Evolutionary conservation across 2,797 vertebrate species (phyloP).

Genomic region (Brachyrhaphis roseni): DNA sequence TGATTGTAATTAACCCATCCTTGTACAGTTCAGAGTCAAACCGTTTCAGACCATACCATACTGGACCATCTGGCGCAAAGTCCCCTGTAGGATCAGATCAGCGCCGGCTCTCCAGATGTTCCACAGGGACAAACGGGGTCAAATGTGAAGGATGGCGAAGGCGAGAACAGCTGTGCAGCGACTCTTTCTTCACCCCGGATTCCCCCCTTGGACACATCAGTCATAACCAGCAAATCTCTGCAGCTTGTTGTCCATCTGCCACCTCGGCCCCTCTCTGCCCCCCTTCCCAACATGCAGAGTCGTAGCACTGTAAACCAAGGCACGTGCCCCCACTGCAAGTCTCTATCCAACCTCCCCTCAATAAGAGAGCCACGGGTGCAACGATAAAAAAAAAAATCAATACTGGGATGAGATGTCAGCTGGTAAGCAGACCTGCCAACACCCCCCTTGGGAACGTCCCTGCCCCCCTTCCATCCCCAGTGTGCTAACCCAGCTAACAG

Average conservation of each 20-base stretch:
- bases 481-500: slow-evolving; percentile 69
- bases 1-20: slow-evolving; percentile 29
- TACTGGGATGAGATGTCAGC: slow-evolving; percentile 81
- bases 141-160: slow-evolving; percentile 73
- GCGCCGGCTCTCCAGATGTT: slow-evolving; percentile 80
- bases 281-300: slow-evolving; percentile 12
- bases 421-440: slow-evolving; percentile 81
- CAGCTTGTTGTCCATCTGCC: slow-evolving; percentile 64
- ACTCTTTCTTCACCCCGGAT: slow-evolving; percentile 55
- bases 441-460: slow-evolving; percentile 70
- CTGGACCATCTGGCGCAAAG: slow-evolving; percentile 59
- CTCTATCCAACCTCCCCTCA: slow-evolving; percentile 59
- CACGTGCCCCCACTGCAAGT: slow-evolving; percentile 54
- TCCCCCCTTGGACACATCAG: slow-evolving; percentile 73
- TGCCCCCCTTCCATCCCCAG: slow-evolving; percentile 58
- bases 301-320: slow-evolving; percentile 40
- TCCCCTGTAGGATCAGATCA: slow-evolving; percentile 43
- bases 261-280: slow-evolving; percentile 12
- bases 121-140: slow-evolving; percentile 70
- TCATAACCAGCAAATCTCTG: slow-evolving; percentile 68
- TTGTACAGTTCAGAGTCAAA: slow-evolving; percentile 36
- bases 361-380: slow-evolving; percentile 61
- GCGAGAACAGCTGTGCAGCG: slow-evolving; percentile 76
- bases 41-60: slow-evolving; percentile 35
- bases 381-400: slow-evolving; percentile 75